Evolutionary conservation across 1,140 invertebrate species (phyloP).

Genomic region (Eciton burchellii): DNA sequence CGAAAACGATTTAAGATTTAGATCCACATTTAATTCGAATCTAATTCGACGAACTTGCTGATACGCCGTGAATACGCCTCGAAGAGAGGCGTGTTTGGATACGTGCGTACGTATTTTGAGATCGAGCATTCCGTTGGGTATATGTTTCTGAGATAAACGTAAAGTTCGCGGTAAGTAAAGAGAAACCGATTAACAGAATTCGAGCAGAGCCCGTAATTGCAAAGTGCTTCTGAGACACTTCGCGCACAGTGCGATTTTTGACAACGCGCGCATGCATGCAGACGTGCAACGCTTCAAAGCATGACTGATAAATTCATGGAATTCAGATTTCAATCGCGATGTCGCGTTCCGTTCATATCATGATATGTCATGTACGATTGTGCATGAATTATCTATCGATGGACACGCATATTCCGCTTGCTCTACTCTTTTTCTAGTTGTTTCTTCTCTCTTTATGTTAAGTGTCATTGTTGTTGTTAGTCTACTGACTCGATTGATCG

Average conservation of each 20-base stretch:
- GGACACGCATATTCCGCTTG: too few species aligned
- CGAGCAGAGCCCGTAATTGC: background rate
- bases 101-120: too few species aligned
- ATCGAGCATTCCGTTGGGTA: too few species aligned
- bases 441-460: background rate
- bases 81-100: too few species aligned
- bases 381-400: background rate
- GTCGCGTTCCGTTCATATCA: too few species aligned
- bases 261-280: constrained; percentile 10
- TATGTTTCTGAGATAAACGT: background rate
- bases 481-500: constrained; percentile 4
- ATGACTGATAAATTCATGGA: background rate
- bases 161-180: background rate
- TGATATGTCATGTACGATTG: background rate
- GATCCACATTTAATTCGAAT: too few species aligned
- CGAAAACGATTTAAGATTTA: too few species aligned
- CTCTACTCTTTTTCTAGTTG: background rate
- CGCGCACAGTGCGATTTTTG: constrained; percentile 17
- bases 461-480: constrained; percentile 14
- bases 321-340: background rate
- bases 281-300: constrained; percentile 16
- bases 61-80: too few species aligned
- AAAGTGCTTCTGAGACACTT: background rate
- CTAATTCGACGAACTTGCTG: too few species aligned
- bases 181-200: too few species aligned